These are phyloP conservation scores for Ganaspis sp. DNA, from an alignment of 1,140 invertebrate genomes.

Conservation along the genomic window DNA sequence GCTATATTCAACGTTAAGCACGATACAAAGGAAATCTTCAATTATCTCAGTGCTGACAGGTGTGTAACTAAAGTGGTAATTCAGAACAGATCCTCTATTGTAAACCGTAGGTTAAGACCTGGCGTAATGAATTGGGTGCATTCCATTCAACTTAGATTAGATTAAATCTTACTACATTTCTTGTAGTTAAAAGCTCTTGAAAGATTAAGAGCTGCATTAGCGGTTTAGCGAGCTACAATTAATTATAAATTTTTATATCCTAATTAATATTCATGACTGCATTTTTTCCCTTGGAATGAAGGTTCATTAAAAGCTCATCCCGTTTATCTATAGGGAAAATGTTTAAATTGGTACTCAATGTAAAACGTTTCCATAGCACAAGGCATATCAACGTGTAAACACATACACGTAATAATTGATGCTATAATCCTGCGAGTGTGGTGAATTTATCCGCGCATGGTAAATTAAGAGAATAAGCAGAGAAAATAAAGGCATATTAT, in stretches of 20 bases:
- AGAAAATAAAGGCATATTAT: neutral
- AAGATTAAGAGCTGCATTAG: neutral
- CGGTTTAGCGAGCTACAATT: neutral
- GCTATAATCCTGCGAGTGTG: neutral
- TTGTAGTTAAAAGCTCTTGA: neutral
- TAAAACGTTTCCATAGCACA: neutral
- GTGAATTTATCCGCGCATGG: neutral
- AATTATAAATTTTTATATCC: neutral
- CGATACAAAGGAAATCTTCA: neutral
- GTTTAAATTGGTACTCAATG: neutral
- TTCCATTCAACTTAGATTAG: neutral
- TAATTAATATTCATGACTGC: neutral
- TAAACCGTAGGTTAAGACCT: neutral
- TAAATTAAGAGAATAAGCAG: neutral
- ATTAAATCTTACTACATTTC: neutral
- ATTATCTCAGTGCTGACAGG: neutral
- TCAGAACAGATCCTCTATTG: neutral
- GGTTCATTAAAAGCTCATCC: neutral
- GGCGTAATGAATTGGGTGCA: neutral
- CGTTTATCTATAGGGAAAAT: neutral
- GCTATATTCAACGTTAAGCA: neutral
- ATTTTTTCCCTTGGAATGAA: neutral
- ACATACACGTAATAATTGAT: neutral
- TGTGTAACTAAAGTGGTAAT: neutral
- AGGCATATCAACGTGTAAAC: neutral